Evolutionary conservation across 2,113 vertebrate genomes (phyloP), one percentile per base, ranked within the genome.

Genomic region (Gopherus flavomarginatus): DNA sequence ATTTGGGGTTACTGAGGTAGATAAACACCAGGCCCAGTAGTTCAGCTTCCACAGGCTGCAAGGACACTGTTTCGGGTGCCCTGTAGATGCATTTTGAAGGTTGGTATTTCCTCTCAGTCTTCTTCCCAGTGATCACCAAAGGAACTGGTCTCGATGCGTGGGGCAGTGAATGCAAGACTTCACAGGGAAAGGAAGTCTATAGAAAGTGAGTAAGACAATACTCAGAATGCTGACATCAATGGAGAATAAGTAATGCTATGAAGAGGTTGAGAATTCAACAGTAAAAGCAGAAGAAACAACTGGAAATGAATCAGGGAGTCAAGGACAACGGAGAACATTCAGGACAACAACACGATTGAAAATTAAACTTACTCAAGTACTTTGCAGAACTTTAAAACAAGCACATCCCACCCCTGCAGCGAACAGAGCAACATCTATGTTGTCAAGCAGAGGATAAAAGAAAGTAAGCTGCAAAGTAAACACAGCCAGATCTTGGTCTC

Each of bases 191-290:
- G 77, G 16, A 83, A 90, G 29, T 2, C 9, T 27, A 7, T 0
- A 31, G 4, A 6, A n/a, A 38, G 14, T 10, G 35, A 38, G n/a
- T 47, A 49, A 35, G 38, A 72, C 44, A 53, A 17, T 0, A 13
- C 1, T 11, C 4, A n/a, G 31, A 19, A 16, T 21, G 4, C 3
- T 49, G 44, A 44, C 0, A 1, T 1, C 24, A 2, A 5, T 1
- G 6, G 82, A 78, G 44, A 65, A 35, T 65, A n/a, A 69, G 62
- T 19, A 69, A 69, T n/a, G 49, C 79, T 72, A 11, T 3, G 44
- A 14, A 87, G 57, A 0, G 4, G 21, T 22, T n/a, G 56, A 22
- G 2, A 56, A 47, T 82, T 54, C 11, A 50, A 84, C 5, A 56
- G 78, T 72, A 16, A 8, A 0, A 22, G 42, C 22, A 79, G 81